Percentiles rank a stretch among this genome's conserved stretches.
These are phyloP conservation scores for Dendrocopos noguchii DNA, from an alignment of 2,113 vertebrate species.

Conservation along the genomic window DNA sequence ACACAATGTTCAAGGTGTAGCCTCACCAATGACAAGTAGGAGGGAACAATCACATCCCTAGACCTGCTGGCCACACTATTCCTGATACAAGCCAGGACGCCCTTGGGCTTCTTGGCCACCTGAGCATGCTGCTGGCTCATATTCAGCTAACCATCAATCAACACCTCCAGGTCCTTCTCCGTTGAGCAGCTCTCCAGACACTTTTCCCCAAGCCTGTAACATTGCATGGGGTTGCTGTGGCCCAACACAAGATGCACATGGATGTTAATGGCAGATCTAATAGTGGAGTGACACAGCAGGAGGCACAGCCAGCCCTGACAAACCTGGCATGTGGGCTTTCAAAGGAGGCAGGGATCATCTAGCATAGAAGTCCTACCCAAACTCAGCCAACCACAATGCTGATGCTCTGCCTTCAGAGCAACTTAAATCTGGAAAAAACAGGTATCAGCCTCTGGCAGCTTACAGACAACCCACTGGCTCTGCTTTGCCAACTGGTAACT, in stretches of 20 bases:
- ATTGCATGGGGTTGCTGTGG: no score
- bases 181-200: no score
- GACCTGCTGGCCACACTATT: no score
- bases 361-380: background rate
- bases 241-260: background rate
- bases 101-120: no score
- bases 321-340: background rate
- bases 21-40: no score
- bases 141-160: no score
- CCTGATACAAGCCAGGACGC: no score
- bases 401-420: background rate
- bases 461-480: background rate
- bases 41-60: no score
- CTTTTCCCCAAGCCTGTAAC: no score
- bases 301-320: background rate
- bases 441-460: background rate
- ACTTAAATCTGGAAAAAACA: background rate
- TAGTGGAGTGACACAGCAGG: background rate
- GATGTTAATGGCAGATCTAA: fast-evolving
- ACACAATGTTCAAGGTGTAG: no score
- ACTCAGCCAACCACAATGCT: background rate
- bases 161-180: no score
- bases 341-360: background rate
- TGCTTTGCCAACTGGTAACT: background rate
- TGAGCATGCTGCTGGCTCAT: no score